Evolutionary conservation across 2,113 vertebrate genomes (phyloP).

Genomic region (Tragelaphus buxtoni): DNA sequence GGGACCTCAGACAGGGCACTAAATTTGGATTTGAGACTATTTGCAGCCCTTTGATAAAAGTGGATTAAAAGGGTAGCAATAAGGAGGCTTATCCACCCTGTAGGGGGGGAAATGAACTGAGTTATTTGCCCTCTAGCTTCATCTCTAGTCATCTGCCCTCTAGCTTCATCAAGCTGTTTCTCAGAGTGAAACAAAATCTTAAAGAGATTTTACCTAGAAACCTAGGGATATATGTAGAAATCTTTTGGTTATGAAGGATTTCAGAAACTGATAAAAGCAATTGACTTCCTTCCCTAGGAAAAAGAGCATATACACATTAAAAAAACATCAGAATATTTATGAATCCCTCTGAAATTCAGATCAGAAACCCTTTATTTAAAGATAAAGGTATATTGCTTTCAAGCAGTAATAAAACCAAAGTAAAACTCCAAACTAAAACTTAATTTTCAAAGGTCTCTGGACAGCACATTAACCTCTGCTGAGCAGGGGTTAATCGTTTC

Average conservation of each 20-base stretch:
- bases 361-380: not conserved
- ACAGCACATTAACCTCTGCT: not conserved
- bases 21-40: not conserved
- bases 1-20: not conserved
- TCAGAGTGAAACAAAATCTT: not conserved
- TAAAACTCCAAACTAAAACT: not conserved
- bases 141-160: not conserved
- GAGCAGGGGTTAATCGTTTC: not conserved
- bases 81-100: not conserved
- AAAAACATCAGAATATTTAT: not conserved
- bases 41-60: not conserved
- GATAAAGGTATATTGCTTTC: not conserved
- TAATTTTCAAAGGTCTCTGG: not conserved
- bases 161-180: not conserved
- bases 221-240: not conserved
- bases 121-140: not conserved
- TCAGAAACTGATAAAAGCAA: not conserved
- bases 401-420: not conserved
- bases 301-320: not conserved
- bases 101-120: not conserved
- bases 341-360: not conserved
- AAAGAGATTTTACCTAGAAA: not conserved
- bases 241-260: not conserved
- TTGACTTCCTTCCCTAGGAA: not conserved
- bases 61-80: not conserved